Conservation (phyloP, 2,888 invertebrate genomes). For the Petrolisthes manimaculis region DNA sequence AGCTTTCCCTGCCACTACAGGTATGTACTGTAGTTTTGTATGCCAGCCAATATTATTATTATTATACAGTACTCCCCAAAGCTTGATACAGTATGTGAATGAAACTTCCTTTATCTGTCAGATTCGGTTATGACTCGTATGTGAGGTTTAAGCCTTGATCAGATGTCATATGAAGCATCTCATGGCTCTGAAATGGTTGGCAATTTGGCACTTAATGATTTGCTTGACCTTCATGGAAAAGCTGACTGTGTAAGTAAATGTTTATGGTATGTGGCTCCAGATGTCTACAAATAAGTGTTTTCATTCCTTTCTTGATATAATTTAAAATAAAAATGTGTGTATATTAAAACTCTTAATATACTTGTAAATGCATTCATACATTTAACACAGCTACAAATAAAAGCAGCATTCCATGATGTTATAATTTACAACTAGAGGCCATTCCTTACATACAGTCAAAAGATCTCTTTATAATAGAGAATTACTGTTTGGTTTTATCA, state of each 20-base stretch:
- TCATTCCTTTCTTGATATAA: background rate
- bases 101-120: no score
- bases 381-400: conserved; percentile 9
- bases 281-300: background rate
- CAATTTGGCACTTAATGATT: background rate
- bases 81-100: no score
- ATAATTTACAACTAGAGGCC: no score
- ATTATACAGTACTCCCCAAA: no score
- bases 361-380: conserved; percentile 2
- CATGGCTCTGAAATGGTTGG: background rate
- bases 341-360: conserved; percentile 7
- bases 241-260: background rate
- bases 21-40: no score
- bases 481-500: no score
- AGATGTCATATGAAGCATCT: background rate
- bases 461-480: no score
- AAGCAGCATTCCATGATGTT: background rate
- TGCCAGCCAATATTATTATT: no score
- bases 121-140: no score
- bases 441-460: no score
- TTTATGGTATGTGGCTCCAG: background rate
- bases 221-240: background rate
- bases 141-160: no score
- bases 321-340: background rate
- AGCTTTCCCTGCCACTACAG: no score